Base-by-base conservation (phyloP, 1,140 invertebrate species). In the Mercenaria mercenaria region DNA sequence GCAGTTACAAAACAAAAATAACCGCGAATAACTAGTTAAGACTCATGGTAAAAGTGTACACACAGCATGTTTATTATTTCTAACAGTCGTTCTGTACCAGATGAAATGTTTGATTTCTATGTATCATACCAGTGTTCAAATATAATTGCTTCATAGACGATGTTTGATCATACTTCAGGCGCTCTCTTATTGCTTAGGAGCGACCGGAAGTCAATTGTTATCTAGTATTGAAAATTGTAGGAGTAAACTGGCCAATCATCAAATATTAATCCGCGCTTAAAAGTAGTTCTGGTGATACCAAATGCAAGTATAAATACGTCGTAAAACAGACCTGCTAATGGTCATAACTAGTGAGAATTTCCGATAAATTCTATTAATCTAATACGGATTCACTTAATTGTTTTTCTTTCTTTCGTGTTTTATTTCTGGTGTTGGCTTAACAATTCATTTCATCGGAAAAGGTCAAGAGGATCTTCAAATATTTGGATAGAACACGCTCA, bases 301-400 rank as follows among this genome's bases (percentile, higher is more conserved):
- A 64, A 29, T 64, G 59, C 59, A 6, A 29, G 59, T 64, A 64
- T 64, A 64, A 64, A 64, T 64, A 64, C 59, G 26, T 64, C 59
- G 59, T 64, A 64, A 64, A 64, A 64, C 59, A 29, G 59, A 64
- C 29, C 59, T 26, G 59, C n/a, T 64, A 64, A 64, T 64, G 59
- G 59, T 64, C n/a, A 64, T 64, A 64, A 64, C 59, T 64, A 10
- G 59, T 64, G 59, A 64, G 59, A 64, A 64, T 29, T 64, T 64
- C 59, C 59, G 8, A 64, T 64, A 64, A 64, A 64, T 64, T 64
- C 59, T 64, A 64, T 64, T 64, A 64, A 64, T 64, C 26, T 64
- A 64, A 64, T 64, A 64, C 59, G 59, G 59, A 64, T 64, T 64
- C 59, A 64, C n/a, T 64, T 64, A 64, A 64, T 64, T 29, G 59